phyloP scores from a whole-genome alignment of 2,888 invertebrate genomes.

The Tinea pellionella region DNA sequence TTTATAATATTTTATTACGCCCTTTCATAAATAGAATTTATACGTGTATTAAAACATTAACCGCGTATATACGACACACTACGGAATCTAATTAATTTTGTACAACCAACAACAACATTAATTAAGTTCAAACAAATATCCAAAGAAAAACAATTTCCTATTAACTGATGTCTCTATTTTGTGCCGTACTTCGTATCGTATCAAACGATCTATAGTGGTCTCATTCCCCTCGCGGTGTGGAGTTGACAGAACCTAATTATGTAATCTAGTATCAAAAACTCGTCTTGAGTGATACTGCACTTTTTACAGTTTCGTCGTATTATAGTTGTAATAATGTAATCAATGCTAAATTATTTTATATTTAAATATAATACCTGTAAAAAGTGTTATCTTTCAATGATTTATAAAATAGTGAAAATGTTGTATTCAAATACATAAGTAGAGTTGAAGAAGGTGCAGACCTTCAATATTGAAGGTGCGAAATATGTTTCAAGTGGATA shows the following conservation, averaged over 20 bases:
- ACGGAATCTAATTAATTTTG: no score
- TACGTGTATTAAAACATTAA: no score
- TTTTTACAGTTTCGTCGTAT: not conserved
- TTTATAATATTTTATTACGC: not conserved
- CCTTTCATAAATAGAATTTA: no score
- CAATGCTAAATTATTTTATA: not conserved
- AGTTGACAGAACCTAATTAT: constrained; percentile 10
- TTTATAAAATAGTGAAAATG: not conserved
- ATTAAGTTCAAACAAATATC: no score
- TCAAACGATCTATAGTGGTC: constrained; percentile 7
- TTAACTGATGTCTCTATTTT: not conserved
- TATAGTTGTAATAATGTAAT: not conserved
- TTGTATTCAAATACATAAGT: not conserved
- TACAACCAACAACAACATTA: no score
- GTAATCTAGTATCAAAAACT: not conserved
- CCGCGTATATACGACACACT: no score
- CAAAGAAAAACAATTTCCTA: constrained; percentile 1
- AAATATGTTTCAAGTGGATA: constrained; percentile 56
- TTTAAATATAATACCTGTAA: not conserved
- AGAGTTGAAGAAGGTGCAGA: not conserved
- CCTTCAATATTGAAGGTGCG: not conserved
- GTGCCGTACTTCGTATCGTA: not conserved
- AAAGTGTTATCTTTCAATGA: not conserved
- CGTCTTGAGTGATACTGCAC: not conserved
- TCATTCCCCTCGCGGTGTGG: constrained; percentile 1